Evolutionary conservation across 2,797 vertebrate genomes (phyloP).

Genomic region (Hozukius guyotensis): DNA sequence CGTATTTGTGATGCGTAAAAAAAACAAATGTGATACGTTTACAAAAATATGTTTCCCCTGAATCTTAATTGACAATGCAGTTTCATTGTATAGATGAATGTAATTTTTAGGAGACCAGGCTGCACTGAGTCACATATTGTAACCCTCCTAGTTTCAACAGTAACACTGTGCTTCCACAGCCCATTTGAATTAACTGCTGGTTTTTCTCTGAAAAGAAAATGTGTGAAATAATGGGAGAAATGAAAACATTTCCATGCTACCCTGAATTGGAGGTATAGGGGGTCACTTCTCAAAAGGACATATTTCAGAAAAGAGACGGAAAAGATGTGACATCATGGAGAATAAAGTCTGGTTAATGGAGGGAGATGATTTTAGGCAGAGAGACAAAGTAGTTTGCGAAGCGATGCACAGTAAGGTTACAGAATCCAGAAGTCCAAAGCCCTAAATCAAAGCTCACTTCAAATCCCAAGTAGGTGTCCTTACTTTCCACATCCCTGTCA

Average conservation of each 20-base stretch:
- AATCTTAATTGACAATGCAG: background rate
- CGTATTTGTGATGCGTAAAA: too few relatives aligned
- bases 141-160: background rate
- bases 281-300: background rate
- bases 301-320: background rate
- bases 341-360: background rate
- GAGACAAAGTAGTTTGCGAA: slow-evolving; percentile 10
- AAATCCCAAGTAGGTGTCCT: background rate
- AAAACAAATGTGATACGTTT: too few relatives aligned
- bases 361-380: background rate
- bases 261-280: background rate
- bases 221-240: background rate
- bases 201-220: background rate
- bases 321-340: background rate
- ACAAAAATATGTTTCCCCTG: background rate
- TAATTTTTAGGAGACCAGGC: background rate
- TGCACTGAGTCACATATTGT: background rate
- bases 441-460: slow-evolving; percentile 30
- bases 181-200: background rate
- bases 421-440: slow-evolving; percentile 11
- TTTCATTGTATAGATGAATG: rapidly evolving
- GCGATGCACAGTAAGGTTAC: background rate
- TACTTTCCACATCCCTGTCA: background rate
- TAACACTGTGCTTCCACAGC: background rate
- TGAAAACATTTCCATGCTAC: background rate